Base-by-base conservation (phyloP, 1,140 invertebrate genomes). In the Trichogramma pretiosum region DNA sequence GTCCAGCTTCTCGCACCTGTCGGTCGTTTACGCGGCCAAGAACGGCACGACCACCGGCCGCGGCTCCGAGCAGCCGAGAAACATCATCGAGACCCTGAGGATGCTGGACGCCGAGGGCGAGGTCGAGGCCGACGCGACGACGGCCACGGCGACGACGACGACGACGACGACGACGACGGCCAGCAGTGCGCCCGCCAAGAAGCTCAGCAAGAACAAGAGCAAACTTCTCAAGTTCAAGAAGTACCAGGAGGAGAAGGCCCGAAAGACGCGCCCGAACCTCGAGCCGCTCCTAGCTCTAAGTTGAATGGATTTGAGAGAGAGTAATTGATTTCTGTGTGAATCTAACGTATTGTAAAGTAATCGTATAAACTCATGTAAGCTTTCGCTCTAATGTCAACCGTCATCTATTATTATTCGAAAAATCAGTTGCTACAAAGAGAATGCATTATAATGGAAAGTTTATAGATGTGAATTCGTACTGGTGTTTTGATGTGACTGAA, bases 11-110 rank as follows among this genome's bases (percentile, higher is more conserved):
- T 89, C 87, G 0, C 83, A 89, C 54, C 80, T 82, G 46, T 84
- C 87, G 17, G 83, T 89, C 0, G 85, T 89, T 0, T 87, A 89
- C 60, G 81, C 81, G 0, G 86, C 85, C 48, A 83, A 84, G 62
- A 87, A 88, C 53, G 60, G 67, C 60, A 72, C 69, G 63, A 72
- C 66, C 64, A 56, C 67, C 50, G 26, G 64, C 50, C 72, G 72
- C 3, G 58, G 75, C 48, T 69, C 72, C 3, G 75, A 78, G 54
- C 85, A 78, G 56, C 86, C 86, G 1, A 84, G 85, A 56, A 89
- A 89, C 60, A 89, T 89, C 47, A 81, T 88, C 33, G 86, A 89
- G 62, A 84, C 84, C 28, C 58, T 89, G 45, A 77, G 81, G 52
- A 75, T 85, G 61, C 58, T 87, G 2, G 84, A 87, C 54, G 67